These are phyloP conservation scores for Trissolcus basalis DNA, from an alignment of 1,140 invertebrate species.

Conservation along the genomic window DNA sequence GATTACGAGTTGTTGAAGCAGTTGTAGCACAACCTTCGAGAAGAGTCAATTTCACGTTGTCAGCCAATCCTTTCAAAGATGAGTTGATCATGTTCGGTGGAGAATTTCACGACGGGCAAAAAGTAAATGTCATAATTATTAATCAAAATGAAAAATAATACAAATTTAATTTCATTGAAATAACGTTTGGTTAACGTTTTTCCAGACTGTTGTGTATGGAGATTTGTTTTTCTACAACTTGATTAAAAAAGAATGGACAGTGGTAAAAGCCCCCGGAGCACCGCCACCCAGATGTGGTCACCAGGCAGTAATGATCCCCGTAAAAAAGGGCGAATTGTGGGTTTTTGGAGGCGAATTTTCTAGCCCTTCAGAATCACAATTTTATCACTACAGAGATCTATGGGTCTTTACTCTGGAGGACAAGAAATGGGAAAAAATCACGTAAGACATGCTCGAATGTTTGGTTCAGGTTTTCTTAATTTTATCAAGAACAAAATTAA, in stretches of 20 bases:
- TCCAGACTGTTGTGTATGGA: slow-evolving; percentile 88
- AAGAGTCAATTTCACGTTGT: slow-evolving; percentile 87
- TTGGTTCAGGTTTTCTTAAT: too few species aligned
- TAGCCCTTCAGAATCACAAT: slow-evolving; percentile 92
- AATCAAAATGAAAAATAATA: not conserved
- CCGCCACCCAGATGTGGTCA: slow-evolving; percentile 92
- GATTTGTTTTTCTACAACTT: slow-evolving; percentile 91
- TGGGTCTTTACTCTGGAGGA: slow-evolving; percentile 89
- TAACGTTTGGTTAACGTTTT: slow-evolving; percentile 55
- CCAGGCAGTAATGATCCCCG: slow-evolving; percentile 85
- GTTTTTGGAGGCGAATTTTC: slow-evolving; percentile 96
- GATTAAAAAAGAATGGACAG: slow-evolving; percentile 86
- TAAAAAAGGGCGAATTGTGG: slow-evolving; percentile 86
- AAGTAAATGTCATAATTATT: slow-evolving; percentile 76
- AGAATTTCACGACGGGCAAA: slow-evolving; percentile 93
- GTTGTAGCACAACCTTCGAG: slow-evolving; percentile 82
- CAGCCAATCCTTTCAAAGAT: slow-evolving; percentile 89
- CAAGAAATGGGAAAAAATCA: slow-evolving; percentile 93
- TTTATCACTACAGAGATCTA: slow-evolving; percentile 95
- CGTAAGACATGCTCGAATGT: slow-evolving; percentile 54
- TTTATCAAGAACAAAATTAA: too few species aligned
- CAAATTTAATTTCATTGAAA: not conserved
- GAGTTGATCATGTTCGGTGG: slow-evolving; percentile 94
- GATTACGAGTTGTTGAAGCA: slow-evolving; percentile 83
- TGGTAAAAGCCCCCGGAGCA: slow-evolving; percentile 85